phyloP scores from a whole-genome alignment of 2,113 vertebrate genomes.

The Caretta caretta region DNA sequence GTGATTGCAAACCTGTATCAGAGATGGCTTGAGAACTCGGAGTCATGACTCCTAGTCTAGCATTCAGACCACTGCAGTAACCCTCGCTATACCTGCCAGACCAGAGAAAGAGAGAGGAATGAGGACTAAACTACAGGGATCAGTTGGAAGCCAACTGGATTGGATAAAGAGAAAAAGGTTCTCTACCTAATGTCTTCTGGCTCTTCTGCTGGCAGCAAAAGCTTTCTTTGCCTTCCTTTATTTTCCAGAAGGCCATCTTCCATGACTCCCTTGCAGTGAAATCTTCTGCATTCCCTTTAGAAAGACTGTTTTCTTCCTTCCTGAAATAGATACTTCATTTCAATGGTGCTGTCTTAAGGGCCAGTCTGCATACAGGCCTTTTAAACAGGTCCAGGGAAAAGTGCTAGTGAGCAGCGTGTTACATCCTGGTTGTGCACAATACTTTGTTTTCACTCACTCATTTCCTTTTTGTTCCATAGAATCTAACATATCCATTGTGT shows the following conservation, averaged over 20 bases:
- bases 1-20: not conserved
- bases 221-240: not conserved
- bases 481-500: not conserved
- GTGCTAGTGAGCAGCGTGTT: not conserved
- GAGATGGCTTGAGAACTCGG: not conserved
- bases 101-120: not conserved
- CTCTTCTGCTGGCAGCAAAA: not conserved
- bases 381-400: fast-evolving
- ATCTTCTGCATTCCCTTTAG: not conserved
- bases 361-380: not conserved
- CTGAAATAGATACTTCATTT: not conserved
- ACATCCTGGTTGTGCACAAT: not conserved
- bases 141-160: not conserved
- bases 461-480: not conserved
- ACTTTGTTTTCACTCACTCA: not conserved
- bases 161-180: not conserved
- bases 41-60: not conserved
- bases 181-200: not conserved
- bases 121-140: not conserved
- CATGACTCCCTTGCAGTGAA: not conserved
- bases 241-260: not conserved
- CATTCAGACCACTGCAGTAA: not conserved
- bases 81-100: not conserved
- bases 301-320: not conserved
- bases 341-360: not conserved